These are phyloP conservation scores for Prosapia bicincta DNA, from an alignment of 2,888 invertebrate species.

Conservation along the genomic window DNA sequence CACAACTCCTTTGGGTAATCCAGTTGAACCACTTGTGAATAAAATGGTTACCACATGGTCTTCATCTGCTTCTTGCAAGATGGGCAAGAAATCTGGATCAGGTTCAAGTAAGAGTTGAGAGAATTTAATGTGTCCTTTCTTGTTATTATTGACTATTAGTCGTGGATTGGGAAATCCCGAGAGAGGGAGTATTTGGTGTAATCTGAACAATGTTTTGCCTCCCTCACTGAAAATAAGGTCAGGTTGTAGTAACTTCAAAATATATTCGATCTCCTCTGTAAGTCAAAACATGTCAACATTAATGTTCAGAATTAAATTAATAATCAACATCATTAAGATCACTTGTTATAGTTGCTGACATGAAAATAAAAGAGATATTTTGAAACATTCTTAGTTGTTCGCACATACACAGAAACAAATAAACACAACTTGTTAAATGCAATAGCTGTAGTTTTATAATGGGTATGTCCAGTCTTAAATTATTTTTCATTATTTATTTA, in stretches of 20 bases:
- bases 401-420: too few species aligned
- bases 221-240: slow-evolving; percentile 32
- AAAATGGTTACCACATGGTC: slow-evolving; percentile 54
- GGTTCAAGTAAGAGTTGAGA: slow-evolving; percentile 43
- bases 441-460: too few species aligned
- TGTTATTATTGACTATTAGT: not conserved
- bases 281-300: not conserved
- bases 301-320: too few species aligned
- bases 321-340: too few species aligned
- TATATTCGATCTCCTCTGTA: slow-evolving; percentile 32
- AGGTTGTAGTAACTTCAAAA: slow-evolving; percentile 29
- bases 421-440: too few species aligned
- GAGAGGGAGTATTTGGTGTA: not conserved
- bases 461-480: too few species aligned
- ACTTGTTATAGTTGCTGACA: too few species aligned
- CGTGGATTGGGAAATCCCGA: not conserved
- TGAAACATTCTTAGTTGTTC: too few species aligned
- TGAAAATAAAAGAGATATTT: too few species aligned
- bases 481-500: too few species aligned
- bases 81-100: slow-evolving; percentile 38
- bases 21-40: slow-evolving; percentile 84
- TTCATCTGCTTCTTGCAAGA: slow-evolving; percentile 32
- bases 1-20: slow-evolving; percentile 72
- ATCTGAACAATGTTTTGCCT: slow-evolving; percentile 33
- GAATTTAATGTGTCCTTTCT: not conserved